Evolutionary conservation across 92 coral and sea anemone species (phyloP).

Genomic region (Pocillopora grandis): DNA sequence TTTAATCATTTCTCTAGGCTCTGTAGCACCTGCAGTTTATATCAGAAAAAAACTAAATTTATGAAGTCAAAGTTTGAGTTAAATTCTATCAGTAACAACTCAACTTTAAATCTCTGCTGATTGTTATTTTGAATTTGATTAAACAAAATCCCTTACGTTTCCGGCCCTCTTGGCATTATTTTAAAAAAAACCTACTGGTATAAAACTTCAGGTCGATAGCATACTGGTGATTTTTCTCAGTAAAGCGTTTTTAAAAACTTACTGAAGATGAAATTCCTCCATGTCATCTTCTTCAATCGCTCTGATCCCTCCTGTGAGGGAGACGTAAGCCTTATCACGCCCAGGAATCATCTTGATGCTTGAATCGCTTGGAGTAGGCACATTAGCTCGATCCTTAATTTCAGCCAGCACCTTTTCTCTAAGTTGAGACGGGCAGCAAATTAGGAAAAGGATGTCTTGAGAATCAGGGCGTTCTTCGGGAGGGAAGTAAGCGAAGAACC

Average conservation of each 20-base stretch:
- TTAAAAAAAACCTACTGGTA: too few relatives aligned
- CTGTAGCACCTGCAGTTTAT: too few relatives aligned
- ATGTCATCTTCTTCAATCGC: not conserved
- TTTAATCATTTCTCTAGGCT: too few relatives aligned
- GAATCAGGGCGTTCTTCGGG: not conserved
- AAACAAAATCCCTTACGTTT: too few relatives aligned
- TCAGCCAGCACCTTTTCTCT: not conserved
- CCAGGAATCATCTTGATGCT: not conserved
- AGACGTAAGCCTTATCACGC: not conserved
- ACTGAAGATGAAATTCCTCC: not conserved
- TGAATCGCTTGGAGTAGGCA: not conserved
- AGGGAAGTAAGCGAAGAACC: conserved; percentile 2
- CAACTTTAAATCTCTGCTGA: too few relatives aligned
- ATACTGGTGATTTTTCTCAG: too few relatives aligned
- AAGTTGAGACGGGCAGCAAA: not conserved
- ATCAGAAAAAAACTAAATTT: too few relatives aligned
- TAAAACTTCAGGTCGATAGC: too few relatives aligned
- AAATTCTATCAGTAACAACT: too few relatives aligned
- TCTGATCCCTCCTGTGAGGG: not conserved
- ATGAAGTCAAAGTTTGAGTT: too few relatives aligned
- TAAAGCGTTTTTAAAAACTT: not conserved
- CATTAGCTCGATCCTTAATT: not conserved
- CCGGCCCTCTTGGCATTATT: too few relatives aligned
- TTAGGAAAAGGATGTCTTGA: not conserved
- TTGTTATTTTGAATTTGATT: too few relatives aligned